Percentiles rank a stretch among this genome's conserved stretches.
Evolutionary conservation across 2,888 invertebrate genomes (phyloP).

Genomic region (Pseudococcus viburni): DNA sequence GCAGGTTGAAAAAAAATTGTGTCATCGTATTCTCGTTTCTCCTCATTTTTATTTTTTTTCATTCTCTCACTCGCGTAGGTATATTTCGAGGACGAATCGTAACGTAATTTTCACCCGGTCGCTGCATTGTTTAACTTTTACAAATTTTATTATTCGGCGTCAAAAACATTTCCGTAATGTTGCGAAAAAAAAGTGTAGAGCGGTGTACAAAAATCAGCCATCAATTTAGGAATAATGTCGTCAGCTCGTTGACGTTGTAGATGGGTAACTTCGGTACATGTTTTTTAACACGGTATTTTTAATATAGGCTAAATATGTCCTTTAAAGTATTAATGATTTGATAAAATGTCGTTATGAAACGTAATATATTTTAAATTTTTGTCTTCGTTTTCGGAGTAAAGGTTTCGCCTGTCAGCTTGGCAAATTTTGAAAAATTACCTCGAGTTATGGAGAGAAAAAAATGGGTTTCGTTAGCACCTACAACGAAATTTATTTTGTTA

Average conservation of each 20-base stretch:
- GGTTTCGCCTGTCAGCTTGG: background rate
- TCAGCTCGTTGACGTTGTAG: background rate
- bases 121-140: constrained; percentile 5
- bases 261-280: background rate
- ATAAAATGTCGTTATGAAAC: background rate
- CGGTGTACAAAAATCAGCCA: background rate
- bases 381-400: background rate
- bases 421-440: too few species aligned
- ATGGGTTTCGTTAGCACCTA: too few species aligned
- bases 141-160: constrained; percentile 9
- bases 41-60: background rate
- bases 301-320: background rate
- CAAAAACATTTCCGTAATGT: background rate
- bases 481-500: too few species aligned
- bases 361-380: background rate
- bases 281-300: background rate
- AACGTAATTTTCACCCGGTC: constrained; percentile 7
- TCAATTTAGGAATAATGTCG: background rate
- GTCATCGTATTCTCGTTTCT: background rate
- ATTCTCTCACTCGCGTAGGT: background rate
- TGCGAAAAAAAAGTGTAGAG: background rate
- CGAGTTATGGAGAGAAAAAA: too few species aligned
- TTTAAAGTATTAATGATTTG: background rate
- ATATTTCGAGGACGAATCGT: background rate
- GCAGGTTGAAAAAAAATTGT: background rate